Conservation (phyloP, 2,888 invertebrate genomes). For the Chirona hameri region DNA sequence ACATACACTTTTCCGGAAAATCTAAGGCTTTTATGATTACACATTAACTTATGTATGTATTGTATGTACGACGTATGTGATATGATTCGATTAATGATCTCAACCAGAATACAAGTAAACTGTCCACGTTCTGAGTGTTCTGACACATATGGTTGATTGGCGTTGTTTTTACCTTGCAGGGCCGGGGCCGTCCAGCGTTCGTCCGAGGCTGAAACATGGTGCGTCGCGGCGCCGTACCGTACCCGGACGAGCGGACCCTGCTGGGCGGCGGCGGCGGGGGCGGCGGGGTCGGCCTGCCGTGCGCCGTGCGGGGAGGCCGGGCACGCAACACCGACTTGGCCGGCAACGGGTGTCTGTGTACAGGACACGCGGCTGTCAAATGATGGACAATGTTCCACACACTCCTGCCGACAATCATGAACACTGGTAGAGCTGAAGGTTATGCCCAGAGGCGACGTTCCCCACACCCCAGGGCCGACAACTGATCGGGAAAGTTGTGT, state of each 20-base stretch:
- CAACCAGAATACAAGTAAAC: not conserved
- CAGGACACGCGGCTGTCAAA: too few species aligned
- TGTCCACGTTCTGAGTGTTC: not conserved
- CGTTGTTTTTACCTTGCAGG: not conserved
- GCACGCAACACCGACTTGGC: not conserved
- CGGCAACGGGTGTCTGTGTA: not conserved
- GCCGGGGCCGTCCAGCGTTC: not conserved
- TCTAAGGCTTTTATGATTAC: too few species aligned
- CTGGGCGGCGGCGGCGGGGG: not conserved
- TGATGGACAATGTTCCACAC: too few species aligned
- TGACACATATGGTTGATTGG: not conserved
- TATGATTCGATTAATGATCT: not conserved
- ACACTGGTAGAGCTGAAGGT: too few species aligned
- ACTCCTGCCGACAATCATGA: too few species aligned
- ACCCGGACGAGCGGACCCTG: not conserved
- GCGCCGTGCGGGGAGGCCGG: not conserved
- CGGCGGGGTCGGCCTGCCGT: not conserved
- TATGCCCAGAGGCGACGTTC: too few species aligned
- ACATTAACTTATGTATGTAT: too few species aligned
- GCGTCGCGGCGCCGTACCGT: not conserved
- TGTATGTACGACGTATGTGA: too few species aligned
- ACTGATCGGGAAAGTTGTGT: too few species aligned
- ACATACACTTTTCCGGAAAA: too few species aligned
- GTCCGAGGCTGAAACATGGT: slow-evolving; percentile 2
- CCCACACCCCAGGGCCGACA: too few species aligned